phyloP scores from a whole-genome alignment of 2,888 invertebrate species.

The Criorhina ranunculi region DNA sequence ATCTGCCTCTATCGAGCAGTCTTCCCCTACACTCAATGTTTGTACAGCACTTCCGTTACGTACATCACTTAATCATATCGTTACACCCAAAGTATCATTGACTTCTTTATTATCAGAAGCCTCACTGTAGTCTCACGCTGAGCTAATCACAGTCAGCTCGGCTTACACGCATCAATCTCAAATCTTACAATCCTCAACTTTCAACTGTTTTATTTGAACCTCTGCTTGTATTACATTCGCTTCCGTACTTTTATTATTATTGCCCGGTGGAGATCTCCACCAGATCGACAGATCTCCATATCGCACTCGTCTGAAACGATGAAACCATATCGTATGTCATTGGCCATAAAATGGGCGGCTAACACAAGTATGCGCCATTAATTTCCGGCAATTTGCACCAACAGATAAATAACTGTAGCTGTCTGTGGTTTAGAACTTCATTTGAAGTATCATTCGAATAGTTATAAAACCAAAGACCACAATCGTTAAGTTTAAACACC shows the following conservation, averaged over 20 bases:
- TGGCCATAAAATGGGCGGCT: conserved; percentile 45
- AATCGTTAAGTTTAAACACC: conserved; percentile 70
- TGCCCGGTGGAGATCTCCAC: conserved; percentile 40
- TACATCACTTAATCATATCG: too few relatives aligned
- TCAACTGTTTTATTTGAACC: conserved; percentile 38
- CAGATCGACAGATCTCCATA: conserved; percentile 30
- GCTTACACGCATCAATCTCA: conserved; percentile 41
- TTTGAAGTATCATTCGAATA: conserved; percentile 62
- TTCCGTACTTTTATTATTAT: conserved; percentile 65
- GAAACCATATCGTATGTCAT: conserved; percentile 53
- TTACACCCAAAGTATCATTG: neutral
- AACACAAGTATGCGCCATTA: conserved; percentile 42
- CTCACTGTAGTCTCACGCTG: conserved; percentile 21
- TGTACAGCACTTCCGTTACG: too few relatives aligned
- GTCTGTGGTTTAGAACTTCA: conserved; percentile 47
- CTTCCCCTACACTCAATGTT: too few relatives aligned
- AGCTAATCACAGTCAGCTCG: conserved; percentile 8
- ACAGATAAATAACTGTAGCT: conserved; percentile 57
- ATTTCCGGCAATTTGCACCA: conserved; percentile 69
- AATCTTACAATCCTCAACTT: conserved; percentile 27
- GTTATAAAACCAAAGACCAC: conserved; percentile 54
- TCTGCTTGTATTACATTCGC: conserved; percentile 58
- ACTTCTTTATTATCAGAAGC: conserved; percentile 14
- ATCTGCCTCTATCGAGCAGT: too few relatives aligned
- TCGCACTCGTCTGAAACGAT: conserved; percentile 39